These are phyloP conservation scores for Laticauda laticaudata DNA, from an alignment of 2,113 vertebrate genomes.

Conservation along the genomic window DNA sequence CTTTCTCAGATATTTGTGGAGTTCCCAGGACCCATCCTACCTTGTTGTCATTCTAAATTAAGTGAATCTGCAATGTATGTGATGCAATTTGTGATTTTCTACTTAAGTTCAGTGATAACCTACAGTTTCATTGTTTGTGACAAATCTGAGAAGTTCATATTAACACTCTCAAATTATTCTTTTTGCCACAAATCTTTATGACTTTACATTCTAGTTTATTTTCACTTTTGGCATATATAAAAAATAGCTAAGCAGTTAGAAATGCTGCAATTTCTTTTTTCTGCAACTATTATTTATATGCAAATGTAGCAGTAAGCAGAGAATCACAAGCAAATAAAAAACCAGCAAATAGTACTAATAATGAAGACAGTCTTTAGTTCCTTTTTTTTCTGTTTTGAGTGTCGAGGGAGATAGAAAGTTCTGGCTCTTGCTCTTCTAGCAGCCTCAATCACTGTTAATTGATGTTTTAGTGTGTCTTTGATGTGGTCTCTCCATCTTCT, in stretches of 20 bases:
- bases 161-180: neutral
- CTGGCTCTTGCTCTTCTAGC: no score
- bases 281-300: neutral
- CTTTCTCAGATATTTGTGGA: neutral
- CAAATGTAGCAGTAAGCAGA: neutral
- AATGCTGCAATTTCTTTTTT: neutral
- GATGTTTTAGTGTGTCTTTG: no score
- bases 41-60: neutral
- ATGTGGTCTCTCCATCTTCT: no score
- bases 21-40: neutral
- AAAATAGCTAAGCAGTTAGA: neutral
- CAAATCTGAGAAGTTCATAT: neutral
- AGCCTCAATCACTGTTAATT: no score
- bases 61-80: neutral
- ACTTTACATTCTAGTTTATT: neutral
- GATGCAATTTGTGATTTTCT: neutral
- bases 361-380: no score
- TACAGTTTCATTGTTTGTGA: neutral
- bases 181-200: neutral
- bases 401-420: no score
- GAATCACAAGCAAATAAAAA: neutral
- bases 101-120: neutral
- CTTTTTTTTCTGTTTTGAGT: no score
- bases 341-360: neutral
- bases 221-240: neutral